Evolutionary conservation across 1,140 invertebrate species (phyloP).

Genomic region (Ylistrum balloti): DNA sequence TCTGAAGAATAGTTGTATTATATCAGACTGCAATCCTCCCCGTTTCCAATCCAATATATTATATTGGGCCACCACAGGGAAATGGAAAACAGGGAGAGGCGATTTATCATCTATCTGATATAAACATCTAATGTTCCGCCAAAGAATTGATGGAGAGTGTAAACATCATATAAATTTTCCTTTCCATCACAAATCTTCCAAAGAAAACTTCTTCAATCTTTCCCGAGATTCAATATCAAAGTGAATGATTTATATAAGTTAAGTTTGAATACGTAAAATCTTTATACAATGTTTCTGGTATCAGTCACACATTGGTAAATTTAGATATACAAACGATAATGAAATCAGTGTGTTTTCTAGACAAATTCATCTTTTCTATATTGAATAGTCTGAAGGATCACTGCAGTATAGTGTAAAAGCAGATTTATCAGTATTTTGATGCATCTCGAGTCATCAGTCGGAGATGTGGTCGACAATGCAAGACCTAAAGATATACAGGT

Average conservation of each 20-base stretch:
- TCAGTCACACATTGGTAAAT: no score
- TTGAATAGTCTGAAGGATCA: no score
- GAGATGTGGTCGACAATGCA: no score
- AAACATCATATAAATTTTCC: not conserved
- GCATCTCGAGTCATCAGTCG: no score
- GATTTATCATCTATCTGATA: constrained; percentile 4
- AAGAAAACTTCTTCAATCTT: not conserved
- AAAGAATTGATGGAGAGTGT: not conserved
- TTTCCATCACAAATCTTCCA: not conserved
- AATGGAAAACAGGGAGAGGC: not conserved
- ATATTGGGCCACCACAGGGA: not conserved
- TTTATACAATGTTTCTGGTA: not conserved
- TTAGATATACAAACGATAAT: no score
- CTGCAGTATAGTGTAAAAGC: no score
- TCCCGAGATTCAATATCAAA: not conserved
- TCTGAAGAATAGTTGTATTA: not conserved
- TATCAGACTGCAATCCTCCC: not conserved
- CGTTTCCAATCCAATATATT: not conserved
- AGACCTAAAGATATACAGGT: no score
- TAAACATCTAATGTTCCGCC: not conserved
- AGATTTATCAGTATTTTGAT: no score
- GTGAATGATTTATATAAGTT: not conserved
- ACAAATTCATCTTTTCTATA: no score
- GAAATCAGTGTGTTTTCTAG: no score
- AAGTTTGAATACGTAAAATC: not conserved